A percentile compares a stretch with the other conserved stretches of the same genome.
phyloP scores from a whole-genome alignment of 2,888 invertebrate species.

The Mesoligia furuncula region DNA sequence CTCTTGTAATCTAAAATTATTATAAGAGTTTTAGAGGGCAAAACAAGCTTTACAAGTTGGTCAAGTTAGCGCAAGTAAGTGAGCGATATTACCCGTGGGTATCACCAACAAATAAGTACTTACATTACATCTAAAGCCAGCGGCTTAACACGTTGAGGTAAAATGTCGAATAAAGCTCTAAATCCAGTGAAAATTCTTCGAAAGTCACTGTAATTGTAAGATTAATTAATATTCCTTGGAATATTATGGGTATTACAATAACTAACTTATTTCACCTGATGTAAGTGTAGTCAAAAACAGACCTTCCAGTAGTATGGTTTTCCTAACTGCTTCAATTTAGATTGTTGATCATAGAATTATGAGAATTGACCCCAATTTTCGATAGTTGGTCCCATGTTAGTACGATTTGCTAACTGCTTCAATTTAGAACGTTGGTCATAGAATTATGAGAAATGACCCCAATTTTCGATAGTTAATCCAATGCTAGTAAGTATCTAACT shows the following conservation, averaged over 20 bases:
- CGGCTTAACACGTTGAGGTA: conserved; percentile 3
- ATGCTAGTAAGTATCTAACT: background rate
- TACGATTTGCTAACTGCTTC: background rate
- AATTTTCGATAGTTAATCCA: background rate
- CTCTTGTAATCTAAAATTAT: conserved; percentile 29
- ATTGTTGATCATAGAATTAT: background rate
- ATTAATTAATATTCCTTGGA: background rate
- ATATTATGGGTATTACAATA: background rate
- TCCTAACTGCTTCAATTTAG: background rate
- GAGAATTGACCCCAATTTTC: background rate
- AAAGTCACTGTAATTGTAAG: background rate
- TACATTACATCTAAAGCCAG: conserved; percentile 9
- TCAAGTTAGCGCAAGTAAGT: conserved; percentile 75
- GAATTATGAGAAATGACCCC: too few species aligned
- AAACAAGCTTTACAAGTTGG: conserved; percentile 71
- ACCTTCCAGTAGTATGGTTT: background rate
- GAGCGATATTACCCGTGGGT: conserved; percentile 79
- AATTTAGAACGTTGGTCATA: background rate
- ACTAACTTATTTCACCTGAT: background rate
- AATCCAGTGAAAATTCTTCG: conserved; percentile 1
- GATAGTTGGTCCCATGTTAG: background rate
- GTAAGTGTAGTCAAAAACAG: background rate
- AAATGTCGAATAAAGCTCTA: conserved; percentile 1
- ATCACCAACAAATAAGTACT: conserved; percentile 71
- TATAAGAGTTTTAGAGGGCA: conserved; percentile 58